A percentile compares a stretch with the other conserved stretches of the same genome.
Evolutionary conservation across 2,797 vertebrate genomes (phyloP).

Genomic region (Fistularia tabacaria): DNA sequence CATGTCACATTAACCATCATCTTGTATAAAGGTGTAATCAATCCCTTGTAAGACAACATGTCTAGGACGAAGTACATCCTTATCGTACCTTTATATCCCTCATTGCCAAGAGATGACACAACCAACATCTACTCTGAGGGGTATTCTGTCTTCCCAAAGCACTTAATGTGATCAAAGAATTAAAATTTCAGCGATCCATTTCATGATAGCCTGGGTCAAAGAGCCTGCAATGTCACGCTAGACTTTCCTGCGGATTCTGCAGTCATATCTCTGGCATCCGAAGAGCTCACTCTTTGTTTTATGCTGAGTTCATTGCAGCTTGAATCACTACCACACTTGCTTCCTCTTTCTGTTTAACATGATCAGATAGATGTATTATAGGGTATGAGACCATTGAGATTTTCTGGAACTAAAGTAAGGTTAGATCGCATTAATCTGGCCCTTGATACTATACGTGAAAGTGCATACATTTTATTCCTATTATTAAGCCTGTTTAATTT

Average conservation of each 20-base stretch:
- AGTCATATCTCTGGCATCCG: conserved; percentile 55
- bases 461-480: conserved; percentile 93
- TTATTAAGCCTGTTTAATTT: conserved; percentile 78
- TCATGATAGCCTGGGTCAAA: conserved; percentile 68
- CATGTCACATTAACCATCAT: conserved; percentile 56
- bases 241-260: conserved; percentile 67
- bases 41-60: conserved; percentile 54
- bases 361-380: conserved; percentile 86
- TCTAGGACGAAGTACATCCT: conserved; percentile 36
- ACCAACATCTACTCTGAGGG: conserved; percentile 66
- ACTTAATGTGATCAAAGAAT: conserved; percentile 87
- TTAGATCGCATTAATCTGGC: conserved; percentile 86
- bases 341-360: conserved; percentile 58
- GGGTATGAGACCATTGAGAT: conserved; percentile 80
- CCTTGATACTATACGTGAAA: conserved; percentile 83
- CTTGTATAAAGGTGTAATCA: conserved; percentile 69
- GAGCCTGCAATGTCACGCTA: conserved; percentile 52
- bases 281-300: conserved; percentile 40
- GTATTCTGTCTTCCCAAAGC: conserved; percentile 78
- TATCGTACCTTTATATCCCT: conserved; percentile 53
- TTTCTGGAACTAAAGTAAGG: conserved; percentile 84
- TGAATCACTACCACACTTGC: conserved; percentile 24
- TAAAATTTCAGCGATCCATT: conserved; percentile 83
- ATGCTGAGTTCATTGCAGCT: conserved; percentile 47
- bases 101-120: conserved; percentile 73